Conservation (phyloP, 2,113 vertebrate genomes). For the Dromas ardeola region DNA sequence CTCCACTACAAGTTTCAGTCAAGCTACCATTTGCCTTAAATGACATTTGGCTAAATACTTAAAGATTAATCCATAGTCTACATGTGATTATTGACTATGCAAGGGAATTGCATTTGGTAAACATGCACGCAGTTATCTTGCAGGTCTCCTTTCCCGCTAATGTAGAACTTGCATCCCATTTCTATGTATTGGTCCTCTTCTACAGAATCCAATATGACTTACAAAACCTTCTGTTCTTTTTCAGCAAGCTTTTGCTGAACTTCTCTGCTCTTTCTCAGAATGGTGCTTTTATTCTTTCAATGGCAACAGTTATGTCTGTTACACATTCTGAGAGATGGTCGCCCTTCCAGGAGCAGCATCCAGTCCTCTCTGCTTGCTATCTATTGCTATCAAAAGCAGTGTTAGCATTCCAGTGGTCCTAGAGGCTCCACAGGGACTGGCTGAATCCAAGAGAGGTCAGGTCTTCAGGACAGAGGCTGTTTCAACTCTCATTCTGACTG, state of each 20-base stretch:
- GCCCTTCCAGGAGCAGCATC: background rate
- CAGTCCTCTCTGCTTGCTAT: background rate
- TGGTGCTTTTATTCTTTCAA: background rate
- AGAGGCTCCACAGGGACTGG: background rate
- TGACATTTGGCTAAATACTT: background rate
- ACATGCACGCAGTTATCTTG: background rate
- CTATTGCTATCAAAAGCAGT: background rate
- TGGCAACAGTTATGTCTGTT: background rate
- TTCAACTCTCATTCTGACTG: background rate
- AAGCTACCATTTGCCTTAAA: background rate
- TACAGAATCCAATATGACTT: background rate
- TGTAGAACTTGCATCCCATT: background rate
- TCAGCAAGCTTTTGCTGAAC: background rate
- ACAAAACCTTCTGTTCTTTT: background rate
- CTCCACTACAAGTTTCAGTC: fast-evolving
- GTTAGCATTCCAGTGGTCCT: background rate
- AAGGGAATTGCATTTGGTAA: background rate
- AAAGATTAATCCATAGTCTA: background rate
- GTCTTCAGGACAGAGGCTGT: background rate
- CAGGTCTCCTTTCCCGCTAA: background rate
- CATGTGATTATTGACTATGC: background rate
- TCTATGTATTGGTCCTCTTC: background rate
- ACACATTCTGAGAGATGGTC: background rate
- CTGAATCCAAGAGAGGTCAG: background rate
- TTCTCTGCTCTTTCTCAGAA: background rate